Conservation (phyloP, 1,140 invertebrate genomes). For the Sipha flava region DNA sequence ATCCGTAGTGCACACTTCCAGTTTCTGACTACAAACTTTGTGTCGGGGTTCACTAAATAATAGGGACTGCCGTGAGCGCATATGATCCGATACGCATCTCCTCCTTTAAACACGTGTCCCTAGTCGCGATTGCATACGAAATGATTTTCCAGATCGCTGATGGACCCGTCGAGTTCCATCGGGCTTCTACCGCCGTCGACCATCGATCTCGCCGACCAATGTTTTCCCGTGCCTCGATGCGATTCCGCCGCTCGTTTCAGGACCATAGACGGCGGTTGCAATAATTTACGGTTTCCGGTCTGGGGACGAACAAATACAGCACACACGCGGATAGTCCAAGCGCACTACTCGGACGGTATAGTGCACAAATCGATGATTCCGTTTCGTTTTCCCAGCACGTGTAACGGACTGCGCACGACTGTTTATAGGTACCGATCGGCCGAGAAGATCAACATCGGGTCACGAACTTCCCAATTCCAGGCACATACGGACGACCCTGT, state of each 20-base stretch:
- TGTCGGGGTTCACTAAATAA: no score
- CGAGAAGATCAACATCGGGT: not conserved
- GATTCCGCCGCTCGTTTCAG: conserved; percentile 51
- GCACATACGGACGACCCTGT: not conserved
- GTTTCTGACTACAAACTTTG: no score
- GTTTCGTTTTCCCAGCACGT: no score
- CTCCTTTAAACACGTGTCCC: no score
- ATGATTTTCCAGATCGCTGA: no score
- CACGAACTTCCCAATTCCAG: not conserved
- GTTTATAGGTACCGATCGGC: not conserved
- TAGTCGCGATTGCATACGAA: no score
- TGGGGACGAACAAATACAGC: conserved; percentile 63
- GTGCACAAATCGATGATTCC: not conserved
- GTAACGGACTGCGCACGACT: not conserved
- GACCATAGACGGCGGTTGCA: conserved; percentile 70
- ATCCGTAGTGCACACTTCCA: no score
- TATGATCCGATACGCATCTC: no score
- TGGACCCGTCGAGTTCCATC: not conserved
- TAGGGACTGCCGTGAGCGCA: no score
- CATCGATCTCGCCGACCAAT: not conserved
- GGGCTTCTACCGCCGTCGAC: not conserved
- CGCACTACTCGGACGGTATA: conserved; percentile 67
- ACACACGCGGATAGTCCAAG: conserved; percentile 64
- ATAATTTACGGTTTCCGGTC: conserved; percentile 60
- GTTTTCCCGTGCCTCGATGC: not conserved